These are phyloP conservation scores for Grallaria varia DNA, from an alignment of 2,113 vertebrate species.

Conservation along the genomic window DNA sequence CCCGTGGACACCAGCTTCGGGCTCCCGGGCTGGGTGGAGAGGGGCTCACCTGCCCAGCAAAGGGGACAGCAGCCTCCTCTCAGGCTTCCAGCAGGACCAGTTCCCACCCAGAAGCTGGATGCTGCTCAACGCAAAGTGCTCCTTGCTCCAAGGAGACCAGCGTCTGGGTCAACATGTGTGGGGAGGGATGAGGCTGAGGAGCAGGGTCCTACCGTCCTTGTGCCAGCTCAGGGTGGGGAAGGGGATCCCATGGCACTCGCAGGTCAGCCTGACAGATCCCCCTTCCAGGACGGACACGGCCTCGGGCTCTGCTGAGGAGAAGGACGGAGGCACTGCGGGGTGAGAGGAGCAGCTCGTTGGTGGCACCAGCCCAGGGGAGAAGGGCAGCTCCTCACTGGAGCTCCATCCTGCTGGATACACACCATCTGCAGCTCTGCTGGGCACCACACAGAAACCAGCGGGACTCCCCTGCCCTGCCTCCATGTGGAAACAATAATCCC, in stretches of 20 bases:
- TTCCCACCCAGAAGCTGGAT: neutral
- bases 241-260: conserved; percentile 83
- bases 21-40: neutral
- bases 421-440: neutral
- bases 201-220: conserved; percentile 79
- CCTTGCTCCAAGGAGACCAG: neutral
- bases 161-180: neutral
- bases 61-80: neutral
- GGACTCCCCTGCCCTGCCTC: neutral
- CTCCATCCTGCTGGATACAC: neutral
- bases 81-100: neutral
- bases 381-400: neutral
- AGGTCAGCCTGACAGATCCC: conserved; percentile 75
- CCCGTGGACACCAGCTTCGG: neutral
- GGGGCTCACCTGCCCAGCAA: conserved; percentile 20
- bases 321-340: conserved; percentile 65
- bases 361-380: neutral
- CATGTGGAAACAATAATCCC: neutral
- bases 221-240: conserved; percentile 85
- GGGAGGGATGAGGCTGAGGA: neutral
- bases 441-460: neutral
- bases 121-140: accelerated
- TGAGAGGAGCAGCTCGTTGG: neutral
- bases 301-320: neutral
- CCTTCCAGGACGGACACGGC: conserved; percentile 28